Evolutionary conservation across 2,797 vertebrate genomes (phyloP), one percentile per base, ranked within the genome.

Genomic region (Poliocrania exsul): DNA sequence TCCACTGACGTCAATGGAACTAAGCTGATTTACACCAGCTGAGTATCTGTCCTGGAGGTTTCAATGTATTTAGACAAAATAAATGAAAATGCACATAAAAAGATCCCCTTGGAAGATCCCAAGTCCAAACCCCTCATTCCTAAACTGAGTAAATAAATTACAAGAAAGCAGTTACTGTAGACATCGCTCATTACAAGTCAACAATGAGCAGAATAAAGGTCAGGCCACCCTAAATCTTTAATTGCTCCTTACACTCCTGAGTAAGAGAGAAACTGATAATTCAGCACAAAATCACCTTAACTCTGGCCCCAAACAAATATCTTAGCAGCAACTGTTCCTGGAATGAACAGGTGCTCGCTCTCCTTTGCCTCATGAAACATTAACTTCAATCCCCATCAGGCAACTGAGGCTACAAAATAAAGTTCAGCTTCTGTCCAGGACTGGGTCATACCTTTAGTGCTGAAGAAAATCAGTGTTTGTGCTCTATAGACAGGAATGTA

Each of bases 1-100:
- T 94, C 93, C 93, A 94, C 92, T 96, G 94, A 95, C 96, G 90
- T 97, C 95, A 95, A 56, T 91, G 57, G 81, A 74, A 94, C 79
- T 95, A 96, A 95, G 92, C 92, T 95, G 95, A 95, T 93, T 96
- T 96, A 91, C 61, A 93, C 92, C 88, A 93, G 46, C 74, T 77
- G 92, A 95, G 57, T 82, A 90, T 74, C 96, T 85, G 60, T 81
- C 74, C 86, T 50, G 46, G n/a, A 85, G n/a, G 65, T 89, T 93
- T 91, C 84, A 54, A 65, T 79, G 62, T 58, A 77, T 95, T 93
- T 89, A 81, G 42, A 47, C 42, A 87, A 93, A 96, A 93, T 74
- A 89, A 92, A 93, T 67, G 53, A 91, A 94, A 93, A 95, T 67
- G 42, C 7, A 78, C 20, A 49, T 29, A 60, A 57, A 87, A 85